These are phyloP conservation scores for Lasioglossum malachurum DNA, from an alignment of 2,888 invertebrate genomes.

Conservation along the genomic window DNA sequence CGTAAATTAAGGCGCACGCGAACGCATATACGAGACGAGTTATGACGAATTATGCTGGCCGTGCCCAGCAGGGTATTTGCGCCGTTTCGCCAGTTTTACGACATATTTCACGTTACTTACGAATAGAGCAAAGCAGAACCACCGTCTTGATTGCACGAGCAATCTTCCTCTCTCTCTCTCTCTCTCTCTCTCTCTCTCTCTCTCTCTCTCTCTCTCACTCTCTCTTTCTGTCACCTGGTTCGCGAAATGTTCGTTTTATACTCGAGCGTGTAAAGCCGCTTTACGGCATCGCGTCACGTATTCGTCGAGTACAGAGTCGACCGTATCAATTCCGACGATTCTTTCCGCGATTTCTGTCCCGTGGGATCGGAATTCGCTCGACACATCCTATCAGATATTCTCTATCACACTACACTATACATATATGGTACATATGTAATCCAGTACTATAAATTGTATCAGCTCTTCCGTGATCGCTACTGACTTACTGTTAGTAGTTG, in stretches of 20 bases:
- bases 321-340: slow-evolving; percentile 12
- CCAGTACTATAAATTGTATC: too few relatives aligned
- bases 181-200: too few relatives aligned
- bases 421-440: too few relatives aligned
- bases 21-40: background rate
- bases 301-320: slow-evolving; percentile 2
- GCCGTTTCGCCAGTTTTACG: slow-evolving; percentile 74
- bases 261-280: slow-evolving; percentile 25
- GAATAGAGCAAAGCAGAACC: slow-evolving; percentile 50
- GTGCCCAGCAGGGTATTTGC: slow-evolving; percentile 28
- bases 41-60: slow-evolving; percentile 35
- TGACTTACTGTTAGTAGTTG: too few relatives aligned
- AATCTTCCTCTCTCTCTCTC: too few relatives aligned
- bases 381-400: background rate
- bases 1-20: background rate
- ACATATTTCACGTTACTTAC: slow-evolving; percentile 69
- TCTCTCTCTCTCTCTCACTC: background rate
- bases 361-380: background rate
- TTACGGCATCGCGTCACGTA: slow-evolving; percentile 55
- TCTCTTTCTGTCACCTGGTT: slow-evolving; percentile 25
- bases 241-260: slow-evolving; percentile 19
- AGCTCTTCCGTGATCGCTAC: too few relatives aligned
- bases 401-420: too few relatives aligned
- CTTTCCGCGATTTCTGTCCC: background rate
- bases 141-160: slow-evolving; percentile 55